Evolutionary conservation across 2,888 invertebrate species (phyloP).

Genomic region (Stictocephala bisonia): DNA sequence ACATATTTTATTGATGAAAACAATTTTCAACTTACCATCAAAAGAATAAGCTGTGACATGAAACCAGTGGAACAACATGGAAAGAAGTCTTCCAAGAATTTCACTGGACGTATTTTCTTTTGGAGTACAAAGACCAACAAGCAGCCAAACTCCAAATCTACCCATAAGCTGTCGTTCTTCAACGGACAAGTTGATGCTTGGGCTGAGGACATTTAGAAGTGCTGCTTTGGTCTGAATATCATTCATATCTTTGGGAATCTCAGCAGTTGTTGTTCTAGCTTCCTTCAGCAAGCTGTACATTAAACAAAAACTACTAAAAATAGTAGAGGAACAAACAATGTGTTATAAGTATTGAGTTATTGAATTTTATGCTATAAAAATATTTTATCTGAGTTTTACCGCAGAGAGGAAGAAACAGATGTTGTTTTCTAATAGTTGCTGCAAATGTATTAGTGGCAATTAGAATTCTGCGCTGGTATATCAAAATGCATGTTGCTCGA

Average conservation of each 20-base stretch:
- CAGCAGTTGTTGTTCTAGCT: conserved; percentile 76
- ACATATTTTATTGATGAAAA: neutral
- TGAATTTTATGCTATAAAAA: too few relatives aligned
- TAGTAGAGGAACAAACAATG: too few relatives aligned
- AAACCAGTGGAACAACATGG: conserved; percentile 99
- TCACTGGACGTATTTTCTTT: conserved; percentile 66
- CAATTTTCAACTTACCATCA: conserved; percentile 74
- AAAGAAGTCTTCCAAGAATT: conserved; percentile 81
- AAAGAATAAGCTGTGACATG: conserved; percentile 97
- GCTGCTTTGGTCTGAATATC: conserved; percentile 64
- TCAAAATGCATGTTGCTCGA: too few relatives aligned
- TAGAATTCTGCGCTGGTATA: too few relatives aligned
- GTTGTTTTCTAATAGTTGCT: too few relatives aligned
- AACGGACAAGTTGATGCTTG: conserved; percentile 53
- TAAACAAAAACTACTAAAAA: too few relatives aligned
- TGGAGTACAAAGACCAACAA: conserved; percentile 92
- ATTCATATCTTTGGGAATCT: conserved; percentile 64
- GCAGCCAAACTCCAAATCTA: conserved; percentile 96
- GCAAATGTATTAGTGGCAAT: too few relatives aligned
- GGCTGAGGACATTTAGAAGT: conserved; percentile 55
- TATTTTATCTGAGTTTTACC: too few relatives aligned
- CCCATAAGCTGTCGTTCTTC: conserved; percentile 92
- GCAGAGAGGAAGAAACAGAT: too few relatives aligned
- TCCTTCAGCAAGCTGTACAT: conserved; percentile 83
- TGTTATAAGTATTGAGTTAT: too few relatives aligned